Base-by-base conservation (phyloP, 2,888 invertebrate genomes). In the Nymphalis urticae region DNA sequence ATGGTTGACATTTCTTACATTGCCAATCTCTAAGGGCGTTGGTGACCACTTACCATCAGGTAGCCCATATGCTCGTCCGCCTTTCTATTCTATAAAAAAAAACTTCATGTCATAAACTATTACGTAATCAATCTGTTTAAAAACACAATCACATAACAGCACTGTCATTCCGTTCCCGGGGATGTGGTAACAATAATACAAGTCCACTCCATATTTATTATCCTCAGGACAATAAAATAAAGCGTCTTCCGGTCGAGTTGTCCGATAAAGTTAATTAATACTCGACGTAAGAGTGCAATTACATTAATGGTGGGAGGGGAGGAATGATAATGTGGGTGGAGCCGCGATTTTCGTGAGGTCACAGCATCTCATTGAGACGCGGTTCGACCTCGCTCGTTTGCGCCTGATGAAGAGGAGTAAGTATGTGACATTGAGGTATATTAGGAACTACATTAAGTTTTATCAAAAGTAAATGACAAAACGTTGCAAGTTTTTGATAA, bases 321-420 rank as follows among this genome's bases (percentile, higher is more conserved):
- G 75, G 76, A 80, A 85, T 83, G 84, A 81, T 84, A 85, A 85
- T 82, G 80, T 79, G 79, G 82, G 82, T 72, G 82, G 82, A 80
- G 81, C 72, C 80, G 76, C 76, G 82, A 84, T 85, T 86, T 83
- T 81, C 75, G 82, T 77, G 85, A 87, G 90, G 89, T 91, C 89
- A 84, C 85, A 82, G 92, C 81, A 87, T 92, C 85, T 80, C 84
- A 86, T 86, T 89, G 86, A 85, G 42, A 7, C 53, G 81, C 62
- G 64, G 69, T 64, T 69, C 58, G 71, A 58, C 70, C 63, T 67
- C 73, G 69, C 16, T 21, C 13, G 42, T 42, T 42, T 42, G 60
- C 61, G 24, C 48, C 58, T 13, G 47, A 27, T 17, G 48, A 48
- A 51, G 60, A 54, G 27, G 21, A 65, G 9, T 21, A 4, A 1